These are phyloP conservation scores for Holcopasites calliopsidis DNA, from an alignment of 1,140 invertebrate species.

Conservation along the genomic window DNA sequence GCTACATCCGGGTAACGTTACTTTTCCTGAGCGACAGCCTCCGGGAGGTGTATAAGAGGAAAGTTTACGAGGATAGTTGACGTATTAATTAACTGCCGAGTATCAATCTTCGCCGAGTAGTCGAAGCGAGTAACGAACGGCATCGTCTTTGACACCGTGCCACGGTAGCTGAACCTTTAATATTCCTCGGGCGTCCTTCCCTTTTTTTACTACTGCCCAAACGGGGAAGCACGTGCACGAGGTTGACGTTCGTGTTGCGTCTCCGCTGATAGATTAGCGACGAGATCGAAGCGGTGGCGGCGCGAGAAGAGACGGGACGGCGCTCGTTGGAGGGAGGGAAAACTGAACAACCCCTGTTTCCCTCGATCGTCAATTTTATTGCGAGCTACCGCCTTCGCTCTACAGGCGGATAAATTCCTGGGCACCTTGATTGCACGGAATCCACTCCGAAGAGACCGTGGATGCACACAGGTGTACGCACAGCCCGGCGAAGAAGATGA, in stretches of 20 bases:
- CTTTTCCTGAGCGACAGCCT: not conserved
- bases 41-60: not conserved
- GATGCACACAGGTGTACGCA: conserved; percentile 25
- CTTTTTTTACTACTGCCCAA: not conserved
- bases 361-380: conserved; percentile 65
- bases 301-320: not conserved
- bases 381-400: conserved; percentile 30
- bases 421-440: conserved; percentile 46
- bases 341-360: conserved; percentile 65
- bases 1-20: no score
- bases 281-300: conserved; percentile 6
- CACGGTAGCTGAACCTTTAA: conserved; percentile 29
- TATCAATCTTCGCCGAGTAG: conserved; percentile 24
- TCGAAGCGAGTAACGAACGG: conserved; percentile 2
- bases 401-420: conserved; percentile 28
- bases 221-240: not conserved
- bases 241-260: not conserved
- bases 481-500: conserved; percentile 14
- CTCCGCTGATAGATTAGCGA: not conserved
- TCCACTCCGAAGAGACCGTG: conserved; percentile 24
- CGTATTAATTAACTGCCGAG: conserved; percentile 15
- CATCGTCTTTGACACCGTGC: not conserved
- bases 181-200: not conserved
- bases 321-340: conserved; percentile 44
- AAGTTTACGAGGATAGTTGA: conserved; percentile 13